Base-by-base conservation (phyloP, 2,113 vertebrate genomes). In the Vombatus ursinus region DNA sequence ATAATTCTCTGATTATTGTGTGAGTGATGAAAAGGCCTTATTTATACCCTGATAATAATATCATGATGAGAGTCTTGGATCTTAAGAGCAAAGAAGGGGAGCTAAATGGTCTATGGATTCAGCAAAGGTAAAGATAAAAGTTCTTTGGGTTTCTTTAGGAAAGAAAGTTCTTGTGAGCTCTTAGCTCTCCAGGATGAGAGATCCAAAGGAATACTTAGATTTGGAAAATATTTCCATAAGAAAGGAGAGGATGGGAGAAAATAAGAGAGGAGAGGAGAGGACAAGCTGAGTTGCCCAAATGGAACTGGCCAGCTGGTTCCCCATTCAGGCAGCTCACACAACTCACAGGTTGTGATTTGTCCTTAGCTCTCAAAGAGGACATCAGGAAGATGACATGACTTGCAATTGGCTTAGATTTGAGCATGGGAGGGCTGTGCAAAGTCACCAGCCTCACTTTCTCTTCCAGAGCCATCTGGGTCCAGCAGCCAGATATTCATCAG, bases 11-110 rank as follows among this genome's bases (percentile, higher is more conserved):
- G 77, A 95, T 92, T 95, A 91, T 84, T 57, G 7, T 2, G 25
- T 61, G 92, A 91, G 24, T 57, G 91, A 94, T 84, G 90, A 93
- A 95, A 84, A 92, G 61, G 3, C 5, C 89, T 90, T 93, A 91
- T 93, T 94, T 94, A 90, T 94, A 14, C 91, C 50, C 49, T 1
- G 25, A 91, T 96, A 96, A 94, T 91, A 97, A 93, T 91, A 84
- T 61, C 92, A 16, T 93, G 25, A 89, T 49, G 96, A 48, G 26
- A 96, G 90, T 94, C 23, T 90, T 3, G 90, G 2, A 8, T 44
- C 44, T 95, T n/a, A 12, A 57, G 77, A 47, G 93, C 28, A 61
- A 94, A 92, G 90, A 10, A 50, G 49, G n/a, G 52, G 49, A 93
- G 1, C 26, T 54, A 12, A 89, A 8, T 90, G 25, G 92, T 90